Percentiles rank a stretch among this genome's conserved stretches.
phyloP scores from a whole-genome alignment of 2,888 invertebrate genomes.

The Eumerus sabulonum region DNA sequence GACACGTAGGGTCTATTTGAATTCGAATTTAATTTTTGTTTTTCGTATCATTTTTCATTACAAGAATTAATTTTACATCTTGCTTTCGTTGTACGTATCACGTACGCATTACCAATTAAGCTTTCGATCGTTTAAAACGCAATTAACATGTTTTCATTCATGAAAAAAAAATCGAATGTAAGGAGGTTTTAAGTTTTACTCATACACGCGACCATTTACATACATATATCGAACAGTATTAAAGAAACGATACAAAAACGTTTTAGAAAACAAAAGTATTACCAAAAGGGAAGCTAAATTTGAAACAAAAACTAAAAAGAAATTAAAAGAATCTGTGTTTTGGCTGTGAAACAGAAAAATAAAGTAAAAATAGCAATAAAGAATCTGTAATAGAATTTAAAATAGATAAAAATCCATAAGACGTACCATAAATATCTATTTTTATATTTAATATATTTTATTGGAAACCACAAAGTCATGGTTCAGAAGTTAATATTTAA shows the following conservation, averaged over 20 bases:
- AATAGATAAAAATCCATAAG: conserved; percentile 43
- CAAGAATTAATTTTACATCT: background rate
- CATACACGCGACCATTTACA: background rate
- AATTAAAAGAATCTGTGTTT: conserved; percentile 76
- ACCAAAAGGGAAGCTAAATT: background rate
- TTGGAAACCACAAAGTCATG: conserved; percentile 38
- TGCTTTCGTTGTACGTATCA: background rate
- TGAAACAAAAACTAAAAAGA: conserved; percentile 45
- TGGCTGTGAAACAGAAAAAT: conserved; percentile 79
- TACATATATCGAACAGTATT: background rate
- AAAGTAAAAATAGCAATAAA: conserved; percentile 50
- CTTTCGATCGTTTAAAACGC: background rate
- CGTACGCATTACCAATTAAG: no score
- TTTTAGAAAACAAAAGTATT: conserved; percentile 26
- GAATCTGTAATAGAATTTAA: conserved; percentile 60
- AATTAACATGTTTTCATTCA: background rate
- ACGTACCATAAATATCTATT: conserved; percentile 68
- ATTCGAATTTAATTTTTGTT: no score
- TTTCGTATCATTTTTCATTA: no score
- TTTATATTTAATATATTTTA: conserved; percentile 62
- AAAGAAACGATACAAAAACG: no score
- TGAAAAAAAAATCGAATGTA: background rate
- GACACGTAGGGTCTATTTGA: no score
- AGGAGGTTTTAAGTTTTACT: background rate
- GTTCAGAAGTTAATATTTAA: conserved; percentile 30